These are phyloP conservation scores for Parnassius mnemosyne DNA, from an alignment of 2,888 invertebrate genomes.

Conservation along the genomic window DNA sequence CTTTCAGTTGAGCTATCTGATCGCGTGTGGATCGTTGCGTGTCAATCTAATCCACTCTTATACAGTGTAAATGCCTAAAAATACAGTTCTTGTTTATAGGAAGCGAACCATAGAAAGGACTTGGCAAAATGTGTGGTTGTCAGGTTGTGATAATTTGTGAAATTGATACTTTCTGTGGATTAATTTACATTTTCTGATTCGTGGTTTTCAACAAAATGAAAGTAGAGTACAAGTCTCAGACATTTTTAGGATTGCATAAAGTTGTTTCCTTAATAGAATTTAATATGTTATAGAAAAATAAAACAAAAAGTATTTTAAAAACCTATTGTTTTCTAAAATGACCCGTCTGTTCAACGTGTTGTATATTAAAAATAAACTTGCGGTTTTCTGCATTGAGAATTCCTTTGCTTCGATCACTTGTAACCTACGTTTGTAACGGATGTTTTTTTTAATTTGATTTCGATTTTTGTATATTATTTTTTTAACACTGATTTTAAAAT, in stretches of 20 bases:
- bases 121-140: slow-evolving; percentile 43
- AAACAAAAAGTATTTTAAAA: too few species aligned
- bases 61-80: slow-evolving; percentile 60
- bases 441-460: too few species aligned
- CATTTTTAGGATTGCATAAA: too few species aligned
- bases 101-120: slow-evolving; percentile 55
- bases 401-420: background rate
- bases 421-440: background rate
- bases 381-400: background rate
- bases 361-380: slow-evolving; percentile 1
- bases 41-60: slow-evolving; percentile 36
- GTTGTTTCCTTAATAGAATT: too few species aligned
- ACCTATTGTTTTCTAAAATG: too few species aligned
- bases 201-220: too few species aligned
- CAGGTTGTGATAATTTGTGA: slow-evolving; percentile 46
- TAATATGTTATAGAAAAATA: too few species aligned
- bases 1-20: slow-evolving; percentile 19
- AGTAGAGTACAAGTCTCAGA: too few species aligned
- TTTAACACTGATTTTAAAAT: too few species aligned
- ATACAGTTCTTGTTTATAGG: slow-evolving; percentile 53
- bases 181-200: too few species aligned
- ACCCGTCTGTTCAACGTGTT: background rate
- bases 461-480: too few species aligned
- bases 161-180: slow-evolving; percentile 9
- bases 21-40: slow-evolving; percentile 26